phyloP scores from a whole-genome alignment of 2,797 vertebrate species.

The Oceanodroma leucorhoa region DNA sequence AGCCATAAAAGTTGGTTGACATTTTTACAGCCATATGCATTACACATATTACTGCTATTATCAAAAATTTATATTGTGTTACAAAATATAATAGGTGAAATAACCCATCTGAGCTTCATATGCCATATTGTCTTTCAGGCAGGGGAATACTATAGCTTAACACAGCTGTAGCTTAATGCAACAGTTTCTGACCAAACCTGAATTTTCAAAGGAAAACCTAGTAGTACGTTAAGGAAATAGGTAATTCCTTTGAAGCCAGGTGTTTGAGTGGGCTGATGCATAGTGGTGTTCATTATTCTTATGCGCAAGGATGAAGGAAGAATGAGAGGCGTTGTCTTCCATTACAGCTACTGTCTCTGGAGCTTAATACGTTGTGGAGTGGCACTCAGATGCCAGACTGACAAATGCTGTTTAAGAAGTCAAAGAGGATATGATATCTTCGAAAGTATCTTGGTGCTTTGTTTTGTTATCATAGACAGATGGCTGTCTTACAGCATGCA shows the following conservation, averaged over 20 bases:
- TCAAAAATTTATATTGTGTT: neutral
- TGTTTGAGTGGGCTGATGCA: neutral
- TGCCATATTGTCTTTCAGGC: neutral
- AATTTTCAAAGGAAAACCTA: neutral
- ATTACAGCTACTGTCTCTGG: neutral
- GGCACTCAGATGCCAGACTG: neutral
- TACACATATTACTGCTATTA: neutral
- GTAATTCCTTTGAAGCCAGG: neutral
- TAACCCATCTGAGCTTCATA: neutral
- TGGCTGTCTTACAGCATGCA: neutral
- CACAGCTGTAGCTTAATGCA: neutral
- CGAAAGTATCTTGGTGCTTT: neutral
- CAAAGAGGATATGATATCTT: neutral
- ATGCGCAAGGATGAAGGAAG: neutral
- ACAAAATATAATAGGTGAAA: neutral
- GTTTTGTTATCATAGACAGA: neutral
- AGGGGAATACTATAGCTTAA: neutral
- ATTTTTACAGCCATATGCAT: neutral
- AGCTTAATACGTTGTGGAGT: neutral
- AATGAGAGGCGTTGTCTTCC: neutral
- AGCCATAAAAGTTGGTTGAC: constrained; percentile 73
- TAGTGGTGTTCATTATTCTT: neutral
- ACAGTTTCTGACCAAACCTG: neutral
- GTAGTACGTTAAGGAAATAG: neutral
- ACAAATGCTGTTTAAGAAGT: neutral